Evolutionary conservation across 2,888 invertebrate species (phyloP), one percentile per base, ranked within the genome.

Genomic region (Phengaris arion): DNA sequence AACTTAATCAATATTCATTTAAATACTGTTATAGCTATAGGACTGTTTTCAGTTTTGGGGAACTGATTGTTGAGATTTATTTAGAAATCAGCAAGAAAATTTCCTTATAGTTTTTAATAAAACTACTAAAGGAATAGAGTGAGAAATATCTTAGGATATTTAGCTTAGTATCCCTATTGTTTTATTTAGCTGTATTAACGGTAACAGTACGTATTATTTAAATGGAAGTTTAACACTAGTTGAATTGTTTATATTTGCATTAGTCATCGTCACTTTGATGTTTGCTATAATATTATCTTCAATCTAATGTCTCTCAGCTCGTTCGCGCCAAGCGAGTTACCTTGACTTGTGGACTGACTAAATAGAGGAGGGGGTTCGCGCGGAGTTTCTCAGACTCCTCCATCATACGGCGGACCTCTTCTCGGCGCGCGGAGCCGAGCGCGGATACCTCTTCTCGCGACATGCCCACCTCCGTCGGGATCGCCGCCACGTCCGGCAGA

Each of bases 341-440:
- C 97, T 98, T 98, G 84, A 99, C 97, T 95, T 98, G 97, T 87
- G 99, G 99, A 96, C 98, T 98, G 96, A 98, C 96, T 91, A 99
- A 95, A 94, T 98, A 98, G 85, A 99, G 96, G 85, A 99, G 95
- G 85, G 99, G 99, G 94, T 99, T 99, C 87, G 98, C 98, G 89
- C 98, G 95, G 83, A 98, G 96, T 90, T 98, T 96, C 93, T 99
- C 98, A 81, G 96, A 95, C 92, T 98, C 98, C 89, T 98, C 98
- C 85, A 96, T 95, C 94, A 98, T 97, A 82, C 98, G 95, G 85
- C 99, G 96, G 82, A 99, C 95, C 90, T 99, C 99, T 92, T 99
- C 99, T 81, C 99, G 95, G 80, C 99, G 95, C 82, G 98, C 97
- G 79, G 98, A 98, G 84, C 98, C 98, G 85, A 99, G 95, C 80